Evolutionary conservation across 2,113 vertebrate genomes (phyloP), one percentile per base, ranked within the genome.

Genomic region (Dipodomys spectabilis): DNA sequence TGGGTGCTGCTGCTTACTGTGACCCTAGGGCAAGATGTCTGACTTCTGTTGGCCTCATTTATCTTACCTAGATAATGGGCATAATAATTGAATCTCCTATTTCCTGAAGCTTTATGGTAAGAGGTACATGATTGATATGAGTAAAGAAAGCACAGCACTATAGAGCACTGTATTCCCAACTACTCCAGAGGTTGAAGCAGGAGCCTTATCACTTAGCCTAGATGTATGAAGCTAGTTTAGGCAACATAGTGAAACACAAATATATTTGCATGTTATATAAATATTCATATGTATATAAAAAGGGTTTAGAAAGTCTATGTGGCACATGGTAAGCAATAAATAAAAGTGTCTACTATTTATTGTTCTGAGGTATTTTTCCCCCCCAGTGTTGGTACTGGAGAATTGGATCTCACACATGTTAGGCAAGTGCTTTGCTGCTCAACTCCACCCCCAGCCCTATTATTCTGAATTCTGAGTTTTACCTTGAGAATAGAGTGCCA

Each of bases 271-370:
- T 64, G 45, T 45, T 3, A 30, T 57, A 71, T 60, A 71, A 19
- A 68, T 64, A 86, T 22, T 13, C n/a, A 80, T 22, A 62, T 15
- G 7, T 15, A 18, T 44, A n/a, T 22, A 4, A 22, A 60, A 19
- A 81, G n/a, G 84, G 16, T 57, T 93, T 82, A 82, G 57, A 93
- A 65, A 53, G 10, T 78, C 73, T 78, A 23, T 23, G 28, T 74
- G 39, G 74, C n/a, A 20, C 13, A 28, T 5, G 57, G 44, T 27
- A 80, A 65, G 9, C 53, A 78, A n/a, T 13, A 80, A 11, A 68
- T 77, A 25, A 74, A 77, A 84, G 32, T 35, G 62, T 73, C 82
- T 93, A 45, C 75, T 68, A 79, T 57, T 16, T 57, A 57, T 57
- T 57, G 53, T 23, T 64, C 62, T 23, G 62, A 64, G 62, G 62